These are phyloP conservation scores for Zootermopsis nevadensis DNA, from an alignment of 2,888 invertebrate species.

Conservation along the genomic window DNA sequence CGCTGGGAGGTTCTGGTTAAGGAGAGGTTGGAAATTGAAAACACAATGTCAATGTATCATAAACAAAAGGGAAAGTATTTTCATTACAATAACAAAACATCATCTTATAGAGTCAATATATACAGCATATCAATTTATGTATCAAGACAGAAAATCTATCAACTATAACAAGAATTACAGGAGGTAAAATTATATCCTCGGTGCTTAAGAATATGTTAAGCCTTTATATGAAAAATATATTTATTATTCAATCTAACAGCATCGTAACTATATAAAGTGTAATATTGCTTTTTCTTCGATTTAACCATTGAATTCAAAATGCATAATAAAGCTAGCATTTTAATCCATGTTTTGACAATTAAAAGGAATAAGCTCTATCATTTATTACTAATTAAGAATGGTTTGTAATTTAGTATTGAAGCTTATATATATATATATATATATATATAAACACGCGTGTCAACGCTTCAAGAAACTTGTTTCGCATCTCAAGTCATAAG, in stretches of 20 bases:
- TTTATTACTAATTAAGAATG: too few species aligned
- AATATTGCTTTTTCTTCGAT: not conserved
- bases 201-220: not conserved
- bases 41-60: not conserved
- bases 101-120: constrained; percentile 27
- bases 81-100: constrained; percentile 37
- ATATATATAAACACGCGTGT: too few species aligned
- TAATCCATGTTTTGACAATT: constrained; percentile 4
- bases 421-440: too few species aligned
- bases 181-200: too few species aligned
- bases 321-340: not conserved
- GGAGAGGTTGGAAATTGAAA: not conserved
- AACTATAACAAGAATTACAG: not conserved
- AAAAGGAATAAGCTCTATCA: too few species aligned
- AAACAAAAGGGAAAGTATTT: constrained; percentile 35
- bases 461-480: too few species aligned
- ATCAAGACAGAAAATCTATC: not conserved
- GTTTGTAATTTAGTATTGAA: too few species aligned
- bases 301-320: too few species aligned
- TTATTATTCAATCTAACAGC: too few species aligned
- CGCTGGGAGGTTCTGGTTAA: too few species aligned
- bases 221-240: constrained; percentile 18
- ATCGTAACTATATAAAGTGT: not conserved
- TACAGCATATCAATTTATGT: not conserved
- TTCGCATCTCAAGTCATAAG: too few species aligned